A percentile compares a stretch with the other conserved stretches of the same genome.
Evolutionary conservation across 2,113 vertebrate genomes (phyloP).

Genomic region (Cottus gobio): DNA sequence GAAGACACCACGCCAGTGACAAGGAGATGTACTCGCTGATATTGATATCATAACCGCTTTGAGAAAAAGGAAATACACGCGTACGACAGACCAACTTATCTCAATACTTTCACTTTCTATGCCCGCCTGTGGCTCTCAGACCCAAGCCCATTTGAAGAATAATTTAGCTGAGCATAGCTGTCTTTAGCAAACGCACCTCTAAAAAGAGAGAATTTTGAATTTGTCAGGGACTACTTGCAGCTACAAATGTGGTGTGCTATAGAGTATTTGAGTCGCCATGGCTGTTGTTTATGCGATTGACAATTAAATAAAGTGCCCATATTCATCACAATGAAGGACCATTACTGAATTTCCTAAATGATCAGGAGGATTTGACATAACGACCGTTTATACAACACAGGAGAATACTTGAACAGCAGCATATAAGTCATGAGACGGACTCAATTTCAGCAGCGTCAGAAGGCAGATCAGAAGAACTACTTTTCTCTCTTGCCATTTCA

Average conservation of each 20-base stretch:
- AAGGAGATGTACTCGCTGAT: not conserved
- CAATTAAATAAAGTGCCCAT: not conserved
- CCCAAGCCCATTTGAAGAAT: not conserved
- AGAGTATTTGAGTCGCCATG: not conserved
- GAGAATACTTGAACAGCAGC: conserved; percentile 6
- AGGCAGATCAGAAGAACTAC: conserved; percentile 27
- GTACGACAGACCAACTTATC: not conserved
- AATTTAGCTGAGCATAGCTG: no score
- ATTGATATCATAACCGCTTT: not conserved
- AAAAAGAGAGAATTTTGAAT: not conserved
- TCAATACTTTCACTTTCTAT: not conserved
- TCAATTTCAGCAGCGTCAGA: conserved; percentile 5
- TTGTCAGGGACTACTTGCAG: not conserved
- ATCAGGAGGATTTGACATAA: not conserved
- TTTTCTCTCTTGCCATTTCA: conserved; percentile 5
- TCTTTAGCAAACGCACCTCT: not conserved
- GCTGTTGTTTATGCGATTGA: not conserved
- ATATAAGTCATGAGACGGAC: conserved; percentile 36
- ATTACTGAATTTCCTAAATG: conserved; percentile 18
- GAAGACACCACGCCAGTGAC: not conserved
- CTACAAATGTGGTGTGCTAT: not conserved
- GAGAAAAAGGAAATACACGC: not conserved
- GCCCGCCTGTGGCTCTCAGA: not conserved
- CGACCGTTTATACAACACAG: conserved; percentile 30
- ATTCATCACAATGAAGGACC: not conserved